Base-by-base conservation (phyloP, 2,113 vertebrate species). In the Dinomys branickii region DNA sequence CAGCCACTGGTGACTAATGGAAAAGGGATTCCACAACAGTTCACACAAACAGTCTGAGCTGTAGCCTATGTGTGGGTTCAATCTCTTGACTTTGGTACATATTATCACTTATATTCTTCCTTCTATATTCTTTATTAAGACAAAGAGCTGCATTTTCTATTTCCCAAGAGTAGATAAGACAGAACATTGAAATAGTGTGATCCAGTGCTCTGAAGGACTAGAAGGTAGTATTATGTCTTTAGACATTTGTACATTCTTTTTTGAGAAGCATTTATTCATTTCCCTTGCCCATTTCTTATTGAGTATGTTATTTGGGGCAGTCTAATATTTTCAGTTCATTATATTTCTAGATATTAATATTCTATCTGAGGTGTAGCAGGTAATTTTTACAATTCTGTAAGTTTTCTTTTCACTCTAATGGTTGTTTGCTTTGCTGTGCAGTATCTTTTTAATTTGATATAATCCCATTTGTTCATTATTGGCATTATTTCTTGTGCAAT, bases 21-120 rank as follows among this genome's bases (percentile, higher is more conserved):
- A 54, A 95, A 89, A 94, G 58, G 38, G 13, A 92, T 61, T 91
- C n/a, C 58, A 67, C 22, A 28, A 92, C 20, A 73, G 47, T 85
- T 85, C 20, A 61, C 12, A n/a, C n/a, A n/a, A n/a, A 87, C 6
- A 78, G 5, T 19, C 38, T 83, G n/a, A 69, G 12, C 83, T 2
- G 17, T 88, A 61, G 28, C 41, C 4, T 85, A 69, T 71, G 7
- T 4, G 24, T 73, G n/a, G 3, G 22, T 58, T 89, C 47, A 41
- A 24, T 85, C 20, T 85, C 81, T 26, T 85, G 47, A 91, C 20
- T 84, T 50, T 71, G 17, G 90, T 84, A 81, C 5, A 28, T 38
- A 83, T 38, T 7, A 78, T 7, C 33, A n/a, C 33, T 3, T 6
- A n/a, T 16, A n/a, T 69, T 69, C 35, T n/a, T 69, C 63, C 50